A percentile compares a stretch with the other conserved stretches of the same genome.
Evolutionary conservation across 2,113 vertebrate species (phyloP).

Genomic region (Gopherus evgoodei): DNA sequence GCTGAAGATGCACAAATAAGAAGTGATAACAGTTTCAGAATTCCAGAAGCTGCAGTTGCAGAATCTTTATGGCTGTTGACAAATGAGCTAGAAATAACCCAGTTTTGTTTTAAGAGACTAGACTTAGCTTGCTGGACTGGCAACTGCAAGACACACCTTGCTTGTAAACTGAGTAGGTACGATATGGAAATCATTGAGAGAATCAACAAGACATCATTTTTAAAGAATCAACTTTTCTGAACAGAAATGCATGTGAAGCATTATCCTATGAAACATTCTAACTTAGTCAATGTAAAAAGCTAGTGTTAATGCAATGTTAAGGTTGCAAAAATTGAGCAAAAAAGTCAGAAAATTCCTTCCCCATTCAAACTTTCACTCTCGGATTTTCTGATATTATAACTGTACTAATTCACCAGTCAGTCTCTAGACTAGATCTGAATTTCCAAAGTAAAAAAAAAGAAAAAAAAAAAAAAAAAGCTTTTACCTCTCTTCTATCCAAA

Average conservation of each 20-base stretch:
- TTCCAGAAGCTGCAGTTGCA: not conserved
- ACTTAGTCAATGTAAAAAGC: not conserved
- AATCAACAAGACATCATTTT: not conserved
- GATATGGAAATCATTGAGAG: not conserved
- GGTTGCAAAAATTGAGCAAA: not conserved
- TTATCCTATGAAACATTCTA: not conserved
- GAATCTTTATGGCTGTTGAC: not conserved
- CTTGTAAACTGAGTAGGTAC: conserved; percentile 37
- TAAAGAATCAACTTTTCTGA: not conserved
- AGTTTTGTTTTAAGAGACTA: not conserved
- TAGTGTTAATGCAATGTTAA: not conserved
- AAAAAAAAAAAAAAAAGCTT: not conserved
- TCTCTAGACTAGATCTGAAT: not conserved
- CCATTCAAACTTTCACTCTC: not conserved
- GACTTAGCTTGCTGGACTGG: conserved; percentile 1
- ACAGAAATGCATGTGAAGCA: not conserved
- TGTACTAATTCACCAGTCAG: fast-evolving
- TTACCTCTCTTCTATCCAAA: not conserved
- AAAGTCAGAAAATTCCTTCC: not conserved
- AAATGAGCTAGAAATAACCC: conserved; percentile 19
- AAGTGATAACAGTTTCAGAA: not conserved
- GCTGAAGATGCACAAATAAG: not conserved
- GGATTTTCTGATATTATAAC: not conserved
- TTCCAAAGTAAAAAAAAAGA: not conserved
- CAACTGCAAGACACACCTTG: not conserved